These are phyloP conservation scores for Ametastegia equiseti DNA, from an alignment of 2,888 invertebrate genomes.

Conservation along the genomic window DNA sequence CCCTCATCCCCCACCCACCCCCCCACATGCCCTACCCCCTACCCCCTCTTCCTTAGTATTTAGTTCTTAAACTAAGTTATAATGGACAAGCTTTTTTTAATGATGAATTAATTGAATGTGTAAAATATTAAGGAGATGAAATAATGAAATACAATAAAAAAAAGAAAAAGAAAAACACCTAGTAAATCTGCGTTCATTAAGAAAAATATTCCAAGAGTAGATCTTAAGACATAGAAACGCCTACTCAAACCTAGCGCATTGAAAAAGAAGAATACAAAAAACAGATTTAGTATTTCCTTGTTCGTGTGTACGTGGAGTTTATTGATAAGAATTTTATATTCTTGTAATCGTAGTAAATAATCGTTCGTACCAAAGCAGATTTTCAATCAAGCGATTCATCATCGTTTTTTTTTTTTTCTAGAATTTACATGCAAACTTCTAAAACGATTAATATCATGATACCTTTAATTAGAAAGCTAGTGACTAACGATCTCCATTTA, in stretches of 20 bases:
- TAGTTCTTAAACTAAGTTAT: slow-evolving; percentile 71
- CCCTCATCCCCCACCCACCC: slow-evolving; percentile 50
- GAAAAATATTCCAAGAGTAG: slow-evolving; percentile 25
- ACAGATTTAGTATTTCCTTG: slow-evolving; percentile 4
- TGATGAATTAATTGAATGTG: slow-evolving; percentile 66
- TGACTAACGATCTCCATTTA: background rate
- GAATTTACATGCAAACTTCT: background rate
- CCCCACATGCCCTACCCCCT: slow-evolving; percentile 46
- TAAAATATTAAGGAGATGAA: slow-evolving; percentile 66
- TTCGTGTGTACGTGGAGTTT: slow-evolving; percentile 13
- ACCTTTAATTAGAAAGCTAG: background rate
- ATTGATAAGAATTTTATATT: slow-evolving; percentile 32
- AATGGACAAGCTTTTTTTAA: slow-evolving; percentile 70
- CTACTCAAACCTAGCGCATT: slow-evolving; percentile 13
- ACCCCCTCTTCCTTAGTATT: slow-evolving; percentile 61
- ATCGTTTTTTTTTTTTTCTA: background rate
- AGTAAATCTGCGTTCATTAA: slow-evolving; percentile 52
- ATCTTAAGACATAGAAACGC: background rate
- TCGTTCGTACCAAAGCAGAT: slow-evolving; percentile 33
- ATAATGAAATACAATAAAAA: slow-evolving; percentile 51
- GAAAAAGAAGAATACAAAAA: background rate
- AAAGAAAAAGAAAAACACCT: slow-evolving; percentile 49
- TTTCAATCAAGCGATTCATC: slow-evolving; percentile 7
- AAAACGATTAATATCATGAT: background rate
- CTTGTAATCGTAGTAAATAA: slow-evolving; percentile 34